phyloP scores from a whole-genome alignment of 2,888 invertebrate species.

The Andrena chrysosceles region DNA sequence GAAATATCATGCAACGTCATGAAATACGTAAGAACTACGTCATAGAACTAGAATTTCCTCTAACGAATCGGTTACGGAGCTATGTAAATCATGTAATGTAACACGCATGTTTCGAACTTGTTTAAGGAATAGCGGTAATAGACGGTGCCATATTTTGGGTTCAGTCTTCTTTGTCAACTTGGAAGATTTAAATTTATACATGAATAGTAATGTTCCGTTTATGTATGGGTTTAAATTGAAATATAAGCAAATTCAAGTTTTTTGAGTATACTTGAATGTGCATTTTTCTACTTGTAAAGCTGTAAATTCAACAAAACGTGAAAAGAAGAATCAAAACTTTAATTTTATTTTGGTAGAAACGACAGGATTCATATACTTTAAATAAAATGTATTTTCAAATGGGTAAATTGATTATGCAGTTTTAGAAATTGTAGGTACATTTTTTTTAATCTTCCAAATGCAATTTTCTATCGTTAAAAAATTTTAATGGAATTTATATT shows the following conservation, averaged over 20 bases:
- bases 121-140: too few relatives aligned
- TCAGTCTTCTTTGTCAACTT: too few relatives aligned
- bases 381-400: neutral
- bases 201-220: neutral
- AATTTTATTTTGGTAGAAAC: too few relatives aligned
- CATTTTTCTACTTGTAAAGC: neutral
- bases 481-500: neutral
- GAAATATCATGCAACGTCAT: slow-evolving; percentile 55
- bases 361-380: neutral
- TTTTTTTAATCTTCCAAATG: neutral
- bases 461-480: neutral
- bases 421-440: too few relatives aligned
- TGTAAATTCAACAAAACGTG: too few relatives aligned
- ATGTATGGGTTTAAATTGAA: neutral
- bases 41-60: slow-evolving; percentile 17
- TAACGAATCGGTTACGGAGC: neutral
- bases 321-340: too few relatives aligned
- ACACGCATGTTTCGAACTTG: neutral
- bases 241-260: neutral
- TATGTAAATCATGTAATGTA: neutral
- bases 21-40: slow-evolving; percentile 41
- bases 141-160: too few relatives aligned
- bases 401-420: too few relatives aligned
- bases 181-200: neutral
- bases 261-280: too few relatives aligned